phyloP scores from a whole-genome alignment of 1,140 invertebrate genomes.

The Acyrthosiphon pisum region DNA sequence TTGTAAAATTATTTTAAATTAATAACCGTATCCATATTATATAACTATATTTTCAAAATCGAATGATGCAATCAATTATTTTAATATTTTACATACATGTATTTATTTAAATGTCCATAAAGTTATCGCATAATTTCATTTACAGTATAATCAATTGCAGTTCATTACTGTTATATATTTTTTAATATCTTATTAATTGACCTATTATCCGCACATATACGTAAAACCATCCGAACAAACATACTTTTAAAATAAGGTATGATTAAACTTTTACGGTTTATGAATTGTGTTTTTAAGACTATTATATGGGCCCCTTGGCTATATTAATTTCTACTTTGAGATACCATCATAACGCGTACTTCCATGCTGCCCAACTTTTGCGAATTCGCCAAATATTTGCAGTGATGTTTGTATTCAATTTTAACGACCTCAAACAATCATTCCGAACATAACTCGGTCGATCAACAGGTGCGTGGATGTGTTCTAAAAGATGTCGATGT shows the following conservation, averaged over 20 bases:
- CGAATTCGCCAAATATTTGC: neutral
- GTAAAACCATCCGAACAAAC: neutral
- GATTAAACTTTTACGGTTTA: neutral
- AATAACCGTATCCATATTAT: neutral
- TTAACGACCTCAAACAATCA: neutral
- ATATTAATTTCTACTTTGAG: neutral
- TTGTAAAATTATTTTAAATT: neutral
- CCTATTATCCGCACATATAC: neutral
- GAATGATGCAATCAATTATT: neutral
- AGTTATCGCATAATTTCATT: neutral
- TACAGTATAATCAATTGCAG: neutral
- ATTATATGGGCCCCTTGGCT: neutral
- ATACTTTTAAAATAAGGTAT: slow-evolving; percentile 1
- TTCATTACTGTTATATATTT: neutral
- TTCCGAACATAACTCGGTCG: neutral
- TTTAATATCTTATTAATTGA: neutral
- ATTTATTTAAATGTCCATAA: neutral
- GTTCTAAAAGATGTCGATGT: neutral
- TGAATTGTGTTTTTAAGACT: neutral
- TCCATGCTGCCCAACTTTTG: neutral
- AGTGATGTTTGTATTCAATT: neutral
- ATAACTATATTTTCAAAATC: neutral
- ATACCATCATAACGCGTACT: neutral
- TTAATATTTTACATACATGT: neutral
- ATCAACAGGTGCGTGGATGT: neutral